phyloP scores from a whole-genome alignment of 2,888 invertebrate species.

The Phaedon cochleariae region DNA sequence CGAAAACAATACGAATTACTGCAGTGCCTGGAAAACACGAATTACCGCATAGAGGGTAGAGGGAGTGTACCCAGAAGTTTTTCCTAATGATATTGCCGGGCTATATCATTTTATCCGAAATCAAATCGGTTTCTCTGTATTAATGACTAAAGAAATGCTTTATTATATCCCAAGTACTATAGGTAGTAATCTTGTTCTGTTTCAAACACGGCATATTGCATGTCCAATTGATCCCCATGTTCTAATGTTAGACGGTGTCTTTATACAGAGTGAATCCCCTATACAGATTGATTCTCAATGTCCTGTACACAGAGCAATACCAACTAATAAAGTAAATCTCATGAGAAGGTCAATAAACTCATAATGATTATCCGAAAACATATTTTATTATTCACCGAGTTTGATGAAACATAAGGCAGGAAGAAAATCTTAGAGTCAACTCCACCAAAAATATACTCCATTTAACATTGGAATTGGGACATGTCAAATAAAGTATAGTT shows the following conservation, averaged over 20 bases:
- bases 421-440: no score
- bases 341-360: no score
- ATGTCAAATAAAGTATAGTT: no score
- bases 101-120: slow-evolving; percentile 28
- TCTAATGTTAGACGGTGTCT: slow-evolving; percentile 17
- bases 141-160: slow-evolving; percentile 37
- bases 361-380: no score
- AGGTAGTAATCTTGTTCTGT: slow-evolving; percentile 34
- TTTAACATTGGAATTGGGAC: no score
- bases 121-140: slow-evolving; percentile 36
- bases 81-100: slow-evolving; percentile 13
- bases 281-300: no score
- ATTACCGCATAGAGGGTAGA: not conserved
- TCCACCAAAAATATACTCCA: no score
- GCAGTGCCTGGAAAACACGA: not conserved
- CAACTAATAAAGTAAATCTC: no score
- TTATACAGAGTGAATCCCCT: not conserved
- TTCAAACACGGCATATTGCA: slow-evolving; percentile 49
- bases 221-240: slow-evolving; percentile 42
- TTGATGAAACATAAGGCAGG: no score
- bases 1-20: not conserved
- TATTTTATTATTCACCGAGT: no score
- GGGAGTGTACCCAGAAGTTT: not conserved
- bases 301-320: no score
- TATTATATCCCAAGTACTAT: slow-evolving; percentile 36